A percentile compares a stretch with the other conserved stretches of the same genome.
Conservation (phyloP, 2,113 vertebrate species). For the Sula dactylatra region DNA sequence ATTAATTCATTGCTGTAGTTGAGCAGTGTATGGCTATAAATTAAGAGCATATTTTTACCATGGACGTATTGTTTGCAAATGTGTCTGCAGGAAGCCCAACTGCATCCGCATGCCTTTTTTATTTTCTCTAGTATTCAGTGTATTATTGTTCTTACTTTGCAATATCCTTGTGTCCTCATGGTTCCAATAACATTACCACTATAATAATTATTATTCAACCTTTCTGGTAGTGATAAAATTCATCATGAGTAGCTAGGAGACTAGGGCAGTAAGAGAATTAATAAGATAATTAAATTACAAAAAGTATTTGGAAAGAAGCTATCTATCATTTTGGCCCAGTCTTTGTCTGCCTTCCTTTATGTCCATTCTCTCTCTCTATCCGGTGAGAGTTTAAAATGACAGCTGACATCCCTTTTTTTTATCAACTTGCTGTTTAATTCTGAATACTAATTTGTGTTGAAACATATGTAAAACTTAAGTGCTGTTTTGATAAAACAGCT, state of each 20-base stretch:
- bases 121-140: neutral
- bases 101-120: neutral
- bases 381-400: slow-evolving; percentile 22
- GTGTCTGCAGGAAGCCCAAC: neutral
- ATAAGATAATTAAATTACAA: slow-evolving; percentile 7
- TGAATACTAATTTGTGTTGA: slow-evolving; percentile 67
- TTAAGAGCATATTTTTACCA: neutral
- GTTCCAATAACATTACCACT: neutral
- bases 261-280: neutral
- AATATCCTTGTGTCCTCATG: neutral
- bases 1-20: neutral
- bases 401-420: slow-evolving; percentile 23
- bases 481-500: slow-evolving; percentile 65
- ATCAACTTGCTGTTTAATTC: slow-evolving; percentile 48
- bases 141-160: neutral
- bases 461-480: slow-evolving; percentile 72
- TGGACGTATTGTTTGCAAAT: neutral
- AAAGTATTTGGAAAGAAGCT: neutral
- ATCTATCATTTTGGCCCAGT: neutral
- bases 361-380: neutral
- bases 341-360: neutral
- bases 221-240: neutral
- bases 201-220: neutral
- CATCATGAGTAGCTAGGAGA: neutral
- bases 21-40: neutral